phyloP scores from a whole-genome alignment of 2,113 vertebrate genomes.

The Siniperca knerii region DNA sequence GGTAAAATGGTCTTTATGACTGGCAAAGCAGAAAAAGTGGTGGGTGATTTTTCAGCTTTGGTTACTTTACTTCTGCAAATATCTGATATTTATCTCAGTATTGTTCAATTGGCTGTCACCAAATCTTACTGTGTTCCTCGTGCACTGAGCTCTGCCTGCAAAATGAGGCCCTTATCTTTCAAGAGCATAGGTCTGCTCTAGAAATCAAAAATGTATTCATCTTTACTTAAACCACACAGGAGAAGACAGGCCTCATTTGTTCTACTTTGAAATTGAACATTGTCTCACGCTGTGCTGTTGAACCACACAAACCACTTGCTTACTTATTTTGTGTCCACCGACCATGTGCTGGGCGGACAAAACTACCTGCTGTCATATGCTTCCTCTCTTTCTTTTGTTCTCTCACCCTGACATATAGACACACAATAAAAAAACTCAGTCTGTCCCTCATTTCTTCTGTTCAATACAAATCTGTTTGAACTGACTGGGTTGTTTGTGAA shows the following conservation, averaged over 20 bases:
- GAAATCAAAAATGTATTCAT: neutral
- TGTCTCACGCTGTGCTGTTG: constrained; percentile 7
- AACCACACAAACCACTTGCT: constrained; percentile 55
- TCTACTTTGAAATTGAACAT: neutral
- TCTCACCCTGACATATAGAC: neutral
- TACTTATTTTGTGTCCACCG: neutral
- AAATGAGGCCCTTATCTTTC: neutral
- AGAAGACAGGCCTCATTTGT: neutral
- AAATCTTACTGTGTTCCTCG: neutral
- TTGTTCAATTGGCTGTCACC: neutral
- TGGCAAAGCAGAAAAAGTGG: neutral
- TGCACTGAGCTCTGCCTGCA: neutral
- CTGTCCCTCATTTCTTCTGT: neutral
- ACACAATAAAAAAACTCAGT: too few species aligned
- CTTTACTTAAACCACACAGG: neutral
- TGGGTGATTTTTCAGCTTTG: neutral
- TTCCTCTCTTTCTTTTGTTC: neutral
- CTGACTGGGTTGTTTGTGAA: neutral
- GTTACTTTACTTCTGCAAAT: neutral
- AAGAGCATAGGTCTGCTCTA: neutral
- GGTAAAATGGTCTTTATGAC: neutral
- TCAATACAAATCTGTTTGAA: constrained; percentile 3
- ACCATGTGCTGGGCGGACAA: neutral
- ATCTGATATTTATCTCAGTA: neutral
- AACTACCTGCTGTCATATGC: neutral